These are phyloP conservation scores for Drosophila algonquin DNA, from an alignment of 2,888 invertebrate genomes.

Conservation along the genomic window DNA sequence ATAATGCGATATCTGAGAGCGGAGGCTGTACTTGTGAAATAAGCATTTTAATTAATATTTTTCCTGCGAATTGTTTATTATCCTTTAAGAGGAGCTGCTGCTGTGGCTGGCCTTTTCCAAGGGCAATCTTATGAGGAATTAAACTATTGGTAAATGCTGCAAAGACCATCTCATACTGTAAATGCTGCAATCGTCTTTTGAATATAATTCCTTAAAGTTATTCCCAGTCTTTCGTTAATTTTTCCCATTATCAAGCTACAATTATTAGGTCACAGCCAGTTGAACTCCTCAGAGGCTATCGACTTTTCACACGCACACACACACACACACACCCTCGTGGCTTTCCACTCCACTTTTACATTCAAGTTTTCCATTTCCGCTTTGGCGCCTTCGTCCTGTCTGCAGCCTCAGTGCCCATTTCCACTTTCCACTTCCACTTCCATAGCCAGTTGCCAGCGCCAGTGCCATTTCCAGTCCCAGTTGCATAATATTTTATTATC, in stretches of 20 bases:
- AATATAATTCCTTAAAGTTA: not conserved
- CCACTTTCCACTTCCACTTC: not conserved
- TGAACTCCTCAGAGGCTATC: conserved; percentile 33
- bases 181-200: not conserved
- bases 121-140: not conserved
- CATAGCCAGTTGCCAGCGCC: too few species aligned
- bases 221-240: not conserved
- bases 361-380: conserved; percentile 46
- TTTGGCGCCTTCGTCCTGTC: conserved; percentile 47
- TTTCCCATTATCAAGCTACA: conserved; percentile 32
- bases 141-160: not conserved
- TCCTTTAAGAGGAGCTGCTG: not conserved
- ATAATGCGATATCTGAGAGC: conserved; percentile 21
- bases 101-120: not conserved
- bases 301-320: conserved; percentile 26
- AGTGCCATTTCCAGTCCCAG: conserved; percentile 52
- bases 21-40: conserved; percentile 3
- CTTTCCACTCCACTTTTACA: conserved; percentile 24
- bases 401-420: conserved; percentile 10
- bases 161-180: too few species aligned
- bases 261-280: conserved; percentile 36
- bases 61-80: not conserved
- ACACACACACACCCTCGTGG: conserved; percentile 2
- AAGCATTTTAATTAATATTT: conserved; percentile 28
- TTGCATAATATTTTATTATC: conserved; percentile 76